A percentile compares a stretch with the other conserved stretches of the same genome.
Evolutionary conservation across 1,140 invertebrate genomes (phyloP).

Genomic region (Drosophila navojoa): DNA sequence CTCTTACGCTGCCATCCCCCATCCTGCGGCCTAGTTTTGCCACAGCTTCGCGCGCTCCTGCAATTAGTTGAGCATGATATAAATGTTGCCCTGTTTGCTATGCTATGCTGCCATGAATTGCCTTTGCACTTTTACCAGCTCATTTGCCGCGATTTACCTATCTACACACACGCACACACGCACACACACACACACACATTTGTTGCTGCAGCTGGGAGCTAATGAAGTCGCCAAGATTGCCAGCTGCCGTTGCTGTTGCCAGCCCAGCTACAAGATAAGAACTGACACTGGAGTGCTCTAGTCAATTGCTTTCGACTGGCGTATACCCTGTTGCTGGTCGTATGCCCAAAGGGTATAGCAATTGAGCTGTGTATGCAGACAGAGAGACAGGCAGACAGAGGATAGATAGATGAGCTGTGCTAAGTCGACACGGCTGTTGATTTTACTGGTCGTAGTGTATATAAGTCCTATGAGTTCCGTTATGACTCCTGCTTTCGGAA

Average conservation of each 20-base stretch:
- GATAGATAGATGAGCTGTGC: too few relatives aligned
- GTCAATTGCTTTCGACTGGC: too few relatives aligned
- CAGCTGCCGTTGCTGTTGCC: slow-evolving; percentile 34
- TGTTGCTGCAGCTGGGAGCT: slow-evolving; percentile 19
- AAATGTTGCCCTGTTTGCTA: slow-evolving; percentile 57
- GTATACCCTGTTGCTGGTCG: too few relatives aligned
- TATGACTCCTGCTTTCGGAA: too few relatives aligned
- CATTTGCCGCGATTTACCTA: slow-evolving; percentile 69
- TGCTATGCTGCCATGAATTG: slow-evolving; percentile 23
- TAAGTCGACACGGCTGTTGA: too few relatives aligned
- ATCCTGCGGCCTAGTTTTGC: slow-evolving; percentile 23
- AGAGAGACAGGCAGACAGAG: too few relatives aligned
- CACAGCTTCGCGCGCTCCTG: slow-evolving; percentile 31
- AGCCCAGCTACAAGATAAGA: slow-evolving; percentile 4
- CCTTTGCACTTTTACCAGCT: slow-evolving; percentile 59
- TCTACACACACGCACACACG: slow-evolving; percentile 24
- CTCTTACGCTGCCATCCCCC: neutral
- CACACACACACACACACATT: slow-evolving; percentile 24
- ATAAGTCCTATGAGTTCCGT: too few relatives aligned
- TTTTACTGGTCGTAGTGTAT: too few relatives aligned
- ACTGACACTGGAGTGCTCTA: neutral
- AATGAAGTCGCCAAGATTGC: slow-evolving; percentile 58
- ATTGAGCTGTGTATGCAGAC: too few relatives aligned
- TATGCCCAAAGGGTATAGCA: too few relatives aligned
- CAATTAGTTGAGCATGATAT: slow-evolving; percentile 76